Percentiles rank a stretch among this genome's conserved stretches.
phyloP scores from a whole-genome alignment of 1,140 invertebrate species.

The Ceratina japonica region DNA sequence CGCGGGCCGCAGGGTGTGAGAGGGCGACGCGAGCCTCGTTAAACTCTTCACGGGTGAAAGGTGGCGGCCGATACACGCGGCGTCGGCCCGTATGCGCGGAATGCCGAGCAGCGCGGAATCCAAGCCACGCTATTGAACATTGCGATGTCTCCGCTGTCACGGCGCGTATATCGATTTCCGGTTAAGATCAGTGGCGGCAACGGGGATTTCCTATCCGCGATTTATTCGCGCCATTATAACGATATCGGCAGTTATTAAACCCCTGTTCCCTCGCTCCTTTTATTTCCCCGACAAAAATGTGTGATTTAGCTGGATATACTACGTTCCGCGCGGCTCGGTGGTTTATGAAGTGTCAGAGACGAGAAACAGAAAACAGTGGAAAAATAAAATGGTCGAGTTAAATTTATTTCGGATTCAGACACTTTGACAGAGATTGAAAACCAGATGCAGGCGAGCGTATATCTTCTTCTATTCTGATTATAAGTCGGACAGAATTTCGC shows the following conservation, averaged over 20 bases:
- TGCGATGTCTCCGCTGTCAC: slow-evolving; percentile 46
- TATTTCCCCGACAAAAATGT: neutral
- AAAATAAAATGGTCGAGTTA: too few relatives aligned
- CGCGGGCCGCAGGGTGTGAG: too few relatives aligned
- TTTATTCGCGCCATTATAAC: slow-evolving; percentile 32
- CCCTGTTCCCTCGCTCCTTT: neutral
- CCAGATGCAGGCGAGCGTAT: neutral
- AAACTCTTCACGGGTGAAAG: slow-evolving; percentile 48
- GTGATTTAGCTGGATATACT: too few relatives aligned
- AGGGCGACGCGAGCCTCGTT: slow-evolving; percentile 33
- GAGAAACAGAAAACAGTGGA: too few relatives aligned
- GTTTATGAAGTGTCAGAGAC: too few relatives aligned
- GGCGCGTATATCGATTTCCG: slow-evolving; percentile 51
- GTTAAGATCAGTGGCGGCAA: slow-evolving; percentile 12
- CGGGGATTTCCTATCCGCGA: slow-evolving; percentile 42
- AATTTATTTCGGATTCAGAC: too few relatives aligned
- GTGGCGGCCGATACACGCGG: slow-evolving; percentile 42
- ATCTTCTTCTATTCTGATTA: too few relatives aligned
- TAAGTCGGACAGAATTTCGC: neutral
- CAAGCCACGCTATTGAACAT: slow-evolving; percentile 50
- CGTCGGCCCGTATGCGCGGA: slow-evolving; percentile 34
- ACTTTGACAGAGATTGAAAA: neutral
- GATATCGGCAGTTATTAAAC: slow-evolving; percentile 24
- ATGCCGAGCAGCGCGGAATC: slow-evolving; percentile 52
- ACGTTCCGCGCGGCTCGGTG: too few relatives aligned